These are phyloP conservation scores for Tetragonula clypearis DNA, from an alignment of 1,140 invertebrate genomes.

Conservation along the genomic window DNA sequence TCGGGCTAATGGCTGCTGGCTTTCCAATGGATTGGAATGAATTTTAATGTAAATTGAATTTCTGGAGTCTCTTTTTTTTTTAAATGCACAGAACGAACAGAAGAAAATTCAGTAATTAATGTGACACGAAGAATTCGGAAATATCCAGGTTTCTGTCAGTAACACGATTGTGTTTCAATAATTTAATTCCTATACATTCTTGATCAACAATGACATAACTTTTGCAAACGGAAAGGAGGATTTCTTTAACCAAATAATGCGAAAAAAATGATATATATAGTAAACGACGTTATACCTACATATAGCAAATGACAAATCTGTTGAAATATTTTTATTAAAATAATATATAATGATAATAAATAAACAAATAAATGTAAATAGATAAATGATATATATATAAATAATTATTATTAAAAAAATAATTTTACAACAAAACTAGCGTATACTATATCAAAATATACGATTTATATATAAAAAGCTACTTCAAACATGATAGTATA, in stretches of 20 bases:
- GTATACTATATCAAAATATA: neutral
- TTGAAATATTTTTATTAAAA: neutral
- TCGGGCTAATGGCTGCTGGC: neutral
- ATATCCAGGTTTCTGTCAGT: neutral
- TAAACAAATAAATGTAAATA: too few species aligned
- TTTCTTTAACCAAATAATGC: neutral
- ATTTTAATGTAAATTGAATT: neutral
- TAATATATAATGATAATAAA: neutral
- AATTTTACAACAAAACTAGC: neutral
- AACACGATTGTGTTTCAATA: neutral
- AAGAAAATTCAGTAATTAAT: neutral
- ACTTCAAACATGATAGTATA: too few species aligned
- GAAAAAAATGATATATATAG: neutral
- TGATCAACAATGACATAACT: constrained; percentile 5
- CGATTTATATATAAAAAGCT: too few species aligned
- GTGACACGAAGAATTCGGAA: neutral
- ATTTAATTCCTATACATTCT: constrained; percentile 33
- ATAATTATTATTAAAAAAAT: too few species aligned
- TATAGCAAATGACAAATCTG: too few species aligned
- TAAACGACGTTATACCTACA: too few species aligned
- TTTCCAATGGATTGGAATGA: neutral
- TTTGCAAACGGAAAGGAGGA: neutral
- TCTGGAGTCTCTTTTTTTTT: neutral
- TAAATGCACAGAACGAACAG: too few species aligned
- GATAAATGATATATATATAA: too few species aligned